Base-by-base conservation (phyloP, 2,797 vertebrate genomes). In the Merluccius polli region DNA sequence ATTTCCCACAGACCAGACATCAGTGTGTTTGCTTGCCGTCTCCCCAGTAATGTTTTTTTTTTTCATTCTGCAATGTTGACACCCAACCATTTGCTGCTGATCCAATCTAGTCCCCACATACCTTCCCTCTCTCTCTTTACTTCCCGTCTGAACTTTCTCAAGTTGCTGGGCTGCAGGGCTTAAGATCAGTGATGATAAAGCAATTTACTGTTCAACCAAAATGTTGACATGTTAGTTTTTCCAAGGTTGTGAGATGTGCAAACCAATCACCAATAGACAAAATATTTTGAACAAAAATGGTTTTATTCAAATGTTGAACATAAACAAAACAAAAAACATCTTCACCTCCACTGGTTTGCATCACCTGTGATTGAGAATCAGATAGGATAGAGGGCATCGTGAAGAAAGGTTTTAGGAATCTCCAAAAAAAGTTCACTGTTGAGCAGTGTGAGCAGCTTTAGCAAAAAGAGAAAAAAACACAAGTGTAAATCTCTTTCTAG, bases 21-120 rank as follows among this genome's bases (percentile, higher is more conserved):
- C 82, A 84, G 85, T 84, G 84, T 78, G 79, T 86, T 84, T 87
- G 86, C 87, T 88, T 79, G 79, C 78, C 0, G 71, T 88, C 87
- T 88, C 83, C 76, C 83, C 87, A 78, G 83, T 82, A 82, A 65
- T 73, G 70, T 48, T 79, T 52, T 72, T 79, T 52, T 72, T 84
- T 81, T 78, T 78, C 0, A 70, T 30, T 69, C 36, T 72, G 16
- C 67, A 30, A 7, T 87, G 83, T 82, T 89, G 89, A 93, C 89
- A 90, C 80, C 77, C 73, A 21, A 84, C 91, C 91, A 93, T 93
- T 92, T 93, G 89, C 88, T 87, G 88, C 87, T 52, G 74, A 87
- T 85, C 81, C 81, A 84, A 83, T 84, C 78, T 77, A 74, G 79
- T 82, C 81, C 86, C 87, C 78, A 78, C 81, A 88, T 86, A 87